These are phyloP conservation scores for Pseudomugil tenellus DNA, from an alignment of 2,797 vertebrate species.

Conservation along the genomic window DNA sequence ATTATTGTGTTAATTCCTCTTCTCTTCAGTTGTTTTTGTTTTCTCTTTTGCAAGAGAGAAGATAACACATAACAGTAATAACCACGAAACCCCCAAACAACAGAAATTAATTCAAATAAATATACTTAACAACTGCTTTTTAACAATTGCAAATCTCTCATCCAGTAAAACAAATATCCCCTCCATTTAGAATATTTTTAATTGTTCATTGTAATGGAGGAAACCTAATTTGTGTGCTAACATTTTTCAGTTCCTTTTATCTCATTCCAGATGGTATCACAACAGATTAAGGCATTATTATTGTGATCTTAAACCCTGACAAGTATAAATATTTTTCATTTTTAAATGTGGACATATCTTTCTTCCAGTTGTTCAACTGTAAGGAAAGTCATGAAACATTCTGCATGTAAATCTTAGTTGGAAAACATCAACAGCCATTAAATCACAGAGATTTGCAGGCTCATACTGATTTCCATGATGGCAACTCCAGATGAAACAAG, in stretches of 20 bases:
- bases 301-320: slow-evolving; percentile 48
- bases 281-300: slow-evolving; percentile 47
- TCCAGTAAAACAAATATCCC: slow-evolving; percentile 11
- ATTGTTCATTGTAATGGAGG: slow-evolving; percentile 39
- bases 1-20: slow-evolving; percentile 20
- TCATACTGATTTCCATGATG: slow-evolving; percentile 21
- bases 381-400: slow-evolving; percentile 28
- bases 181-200: slow-evolving; percentile 18
- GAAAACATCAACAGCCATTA: slow-evolving; percentile 28
- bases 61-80: neutral
- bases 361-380: slow-evolving; percentile 46
- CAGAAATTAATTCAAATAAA: neutral
- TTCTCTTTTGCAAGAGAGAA: slow-evolving; percentile 15
- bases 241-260: slow-evolving; percentile 68
- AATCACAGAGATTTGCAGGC: slow-evolving; percentile 25
- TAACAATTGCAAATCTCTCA: slow-evolving; percentile 9
- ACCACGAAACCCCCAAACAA: slow-evolving; percentile 18
- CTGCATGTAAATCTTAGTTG: slow-evolving; percentile 31
- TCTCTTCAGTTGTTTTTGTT: slow-evolving; percentile 12
- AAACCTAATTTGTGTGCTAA: slow-evolving; percentile 47
- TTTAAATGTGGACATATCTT: slow-evolving; percentile 45
- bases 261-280: slow-evolving; percentile 76
- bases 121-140: neutral
- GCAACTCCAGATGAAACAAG: slow-evolving; percentile 19
- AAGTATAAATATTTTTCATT: slow-evolving; percentile 30